phyloP scores from a whole-genome alignment of 2,797 vertebrate genomes.

The Emydoidea blandingii region DNA sequence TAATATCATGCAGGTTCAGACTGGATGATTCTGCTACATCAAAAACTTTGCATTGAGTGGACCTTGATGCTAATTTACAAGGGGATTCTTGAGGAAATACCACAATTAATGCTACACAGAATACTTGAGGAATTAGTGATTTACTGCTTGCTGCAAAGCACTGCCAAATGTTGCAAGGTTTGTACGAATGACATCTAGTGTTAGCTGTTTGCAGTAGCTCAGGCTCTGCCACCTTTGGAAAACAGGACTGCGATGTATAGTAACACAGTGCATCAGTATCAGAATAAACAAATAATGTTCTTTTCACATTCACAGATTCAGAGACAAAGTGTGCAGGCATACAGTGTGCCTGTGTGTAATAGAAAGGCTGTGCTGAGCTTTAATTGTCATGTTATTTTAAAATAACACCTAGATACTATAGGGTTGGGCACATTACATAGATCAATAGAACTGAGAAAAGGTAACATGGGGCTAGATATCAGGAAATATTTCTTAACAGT shows the following conservation, averaged over 20 bases:
- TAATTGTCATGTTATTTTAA: background rate
- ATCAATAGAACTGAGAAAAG: background rate
- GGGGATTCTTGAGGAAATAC: background rate
- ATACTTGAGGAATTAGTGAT: background rate
- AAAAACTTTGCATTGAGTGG: background rate
- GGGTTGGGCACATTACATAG: background rate
- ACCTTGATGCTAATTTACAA: slow-evolving; percentile 15
- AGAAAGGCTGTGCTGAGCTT: background rate
- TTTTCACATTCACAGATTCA: background rate
- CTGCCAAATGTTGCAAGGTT: background rate
- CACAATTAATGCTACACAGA: background rate
- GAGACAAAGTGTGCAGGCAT: background rate
- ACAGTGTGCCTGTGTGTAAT: background rate
- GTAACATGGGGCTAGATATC: background rate
- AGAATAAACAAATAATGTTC: background rate
- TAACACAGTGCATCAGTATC: background rate
- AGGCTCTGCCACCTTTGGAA: background rate
- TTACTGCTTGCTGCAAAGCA: background rate
- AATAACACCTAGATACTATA: background rate
- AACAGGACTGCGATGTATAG: background rate
- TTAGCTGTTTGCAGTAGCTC: background rate
- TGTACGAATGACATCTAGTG: background rate
- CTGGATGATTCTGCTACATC: background rate
- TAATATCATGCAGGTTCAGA: background rate
- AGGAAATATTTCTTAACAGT: background rate